These are phyloP conservation scores for Sinosuthora webbiana DNA, from an alignment of 2,113 vertebrate species.

Conservation along the genomic window DNA sequence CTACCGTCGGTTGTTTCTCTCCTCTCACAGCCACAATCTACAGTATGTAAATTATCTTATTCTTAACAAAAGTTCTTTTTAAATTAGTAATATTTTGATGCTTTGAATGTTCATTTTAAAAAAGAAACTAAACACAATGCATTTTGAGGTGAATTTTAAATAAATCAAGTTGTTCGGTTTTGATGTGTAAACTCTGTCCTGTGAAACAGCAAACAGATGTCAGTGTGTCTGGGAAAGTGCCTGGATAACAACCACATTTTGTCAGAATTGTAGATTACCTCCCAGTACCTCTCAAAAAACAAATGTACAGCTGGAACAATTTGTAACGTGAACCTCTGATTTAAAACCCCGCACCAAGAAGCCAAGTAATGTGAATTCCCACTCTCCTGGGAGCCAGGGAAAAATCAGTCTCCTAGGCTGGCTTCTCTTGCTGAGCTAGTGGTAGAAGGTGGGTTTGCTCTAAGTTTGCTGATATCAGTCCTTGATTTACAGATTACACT, in stretches of 20 bases:
- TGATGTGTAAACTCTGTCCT: slow-evolving; percentile 61
- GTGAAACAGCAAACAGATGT: not conserved
- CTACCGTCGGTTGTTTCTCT: not conserved
- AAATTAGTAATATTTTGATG: slow-evolving; percentile 72
- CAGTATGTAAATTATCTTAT: slow-evolving; percentile 62
- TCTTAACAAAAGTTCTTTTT: slow-evolving; percentile 65
- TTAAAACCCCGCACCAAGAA: not conserved
- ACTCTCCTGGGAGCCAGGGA: not conserved
- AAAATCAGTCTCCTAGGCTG: not conserved
- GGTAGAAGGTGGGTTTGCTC: not conserved
- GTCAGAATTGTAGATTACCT: not conserved
- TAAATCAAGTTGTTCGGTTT: slow-evolving; percentile 74
- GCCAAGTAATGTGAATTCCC: not conserved
- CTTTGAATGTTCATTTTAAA: slow-evolving; percentile 72
- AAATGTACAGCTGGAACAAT: not conserved
- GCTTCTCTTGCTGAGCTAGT: not conserved
- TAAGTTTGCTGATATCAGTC: not conserved
- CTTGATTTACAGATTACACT: not conserved
- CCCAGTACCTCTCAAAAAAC: not conserved
- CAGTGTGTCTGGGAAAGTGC: not conserved
- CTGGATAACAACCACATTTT: not conserved
- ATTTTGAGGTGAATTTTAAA: slow-evolving; percentile 78
- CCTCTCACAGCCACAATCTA: slow-evolving; percentile 31
- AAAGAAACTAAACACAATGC: slow-evolving; percentile 69
- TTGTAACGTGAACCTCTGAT: not conserved